Evolutionary conservation across 2,797 vertebrate species (phyloP).

Genomic region (Sebastes vulpes): DNA sequence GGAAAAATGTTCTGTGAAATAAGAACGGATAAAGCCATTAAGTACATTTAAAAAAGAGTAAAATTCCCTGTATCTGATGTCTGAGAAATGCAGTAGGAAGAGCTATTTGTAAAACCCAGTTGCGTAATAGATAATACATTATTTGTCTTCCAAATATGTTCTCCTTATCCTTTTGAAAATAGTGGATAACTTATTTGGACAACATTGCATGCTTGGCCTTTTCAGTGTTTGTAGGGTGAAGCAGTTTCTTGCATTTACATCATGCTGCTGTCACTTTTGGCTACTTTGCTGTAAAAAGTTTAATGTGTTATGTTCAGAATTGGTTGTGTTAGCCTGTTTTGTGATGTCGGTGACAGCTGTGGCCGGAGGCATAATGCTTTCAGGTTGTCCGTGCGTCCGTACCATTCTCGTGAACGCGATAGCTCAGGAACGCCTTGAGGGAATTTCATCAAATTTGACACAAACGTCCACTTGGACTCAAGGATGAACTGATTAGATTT

Average conservation of each 20-base stretch:
- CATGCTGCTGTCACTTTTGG: not conserved
- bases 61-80: not conserved
- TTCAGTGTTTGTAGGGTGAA: not conserved
- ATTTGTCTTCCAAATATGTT: not conserved
- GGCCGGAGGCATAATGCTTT: too few relatives aligned
- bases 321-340: not conserved
- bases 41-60: not conserved
- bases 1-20: not conserved
- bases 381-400: too few relatives aligned
- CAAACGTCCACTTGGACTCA: too few relatives aligned
- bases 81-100: not conserved
- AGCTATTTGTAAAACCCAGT: not conserved
- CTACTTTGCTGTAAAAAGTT: not conserved
- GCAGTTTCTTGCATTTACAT: not conserved
- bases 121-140: not conserved
- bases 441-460: too few relatives aligned
- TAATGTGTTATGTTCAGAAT: not conserved
- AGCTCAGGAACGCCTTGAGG: too few relatives aligned
- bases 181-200: not conserved
- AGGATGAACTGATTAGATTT: rapidly evolving
- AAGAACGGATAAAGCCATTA: not conserved
- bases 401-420: too few relatives aligned
- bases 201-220: not conserved
- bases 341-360: too few relatives aligned
- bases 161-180: not conserved